phyloP scores from a whole-genome alignment of 2,888 invertebrate species.

The Leistus spinibarbis region DNA sequence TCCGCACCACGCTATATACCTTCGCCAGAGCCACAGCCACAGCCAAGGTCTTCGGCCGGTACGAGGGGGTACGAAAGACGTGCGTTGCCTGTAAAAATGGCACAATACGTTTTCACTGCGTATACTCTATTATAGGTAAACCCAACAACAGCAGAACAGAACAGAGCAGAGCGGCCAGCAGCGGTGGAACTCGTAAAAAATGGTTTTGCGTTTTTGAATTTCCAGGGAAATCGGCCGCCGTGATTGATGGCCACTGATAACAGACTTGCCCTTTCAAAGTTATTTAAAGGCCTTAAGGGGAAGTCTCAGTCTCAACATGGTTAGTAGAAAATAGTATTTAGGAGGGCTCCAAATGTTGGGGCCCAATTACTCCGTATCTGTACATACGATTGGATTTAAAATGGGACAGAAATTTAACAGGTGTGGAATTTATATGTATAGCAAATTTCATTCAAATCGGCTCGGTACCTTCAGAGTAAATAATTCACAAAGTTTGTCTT shows the following conservation, averaged over 20 bases:
- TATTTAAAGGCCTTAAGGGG: not conserved
- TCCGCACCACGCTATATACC: conserved; percentile 31
- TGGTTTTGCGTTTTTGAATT: conserved; percentile 31
- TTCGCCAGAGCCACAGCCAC: not conserved
- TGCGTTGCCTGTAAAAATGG: conserved; percentile 34
- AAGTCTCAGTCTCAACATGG: too few relatives aligned
- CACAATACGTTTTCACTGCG: conserved; percentile 15
- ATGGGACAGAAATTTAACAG: too few relatives aligned
- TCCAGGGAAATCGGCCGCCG: not conserved
- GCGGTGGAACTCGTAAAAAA: conserved; percentile 12
- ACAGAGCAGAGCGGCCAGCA: not conserved
- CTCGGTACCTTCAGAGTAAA: too few relatives aligned
- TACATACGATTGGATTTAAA: too few relatives aligned
- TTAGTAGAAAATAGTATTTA: too few relatives aligned
- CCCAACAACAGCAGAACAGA: not conserved
- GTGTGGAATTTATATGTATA: too few relatives aligned
- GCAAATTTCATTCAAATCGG: too few relatives aligned
- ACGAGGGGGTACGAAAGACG: not conserved
- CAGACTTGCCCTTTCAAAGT: not conserved
- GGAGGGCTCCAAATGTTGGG: too few relatives aligned
- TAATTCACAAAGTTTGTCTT: too few relatives aligned
- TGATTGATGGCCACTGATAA: not conserved
- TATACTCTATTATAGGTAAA: not conserved
- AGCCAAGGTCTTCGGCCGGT: not conserved
- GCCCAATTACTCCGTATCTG: too few relatives aligned